A percentile compares a stretch with the other conserved stretches of the same genome.
These are phyloP conservation scores for Penaeus chinensis DNA, from an alignment of 1,140 invertebrate species.

Conservation along the genomic window DNA sequence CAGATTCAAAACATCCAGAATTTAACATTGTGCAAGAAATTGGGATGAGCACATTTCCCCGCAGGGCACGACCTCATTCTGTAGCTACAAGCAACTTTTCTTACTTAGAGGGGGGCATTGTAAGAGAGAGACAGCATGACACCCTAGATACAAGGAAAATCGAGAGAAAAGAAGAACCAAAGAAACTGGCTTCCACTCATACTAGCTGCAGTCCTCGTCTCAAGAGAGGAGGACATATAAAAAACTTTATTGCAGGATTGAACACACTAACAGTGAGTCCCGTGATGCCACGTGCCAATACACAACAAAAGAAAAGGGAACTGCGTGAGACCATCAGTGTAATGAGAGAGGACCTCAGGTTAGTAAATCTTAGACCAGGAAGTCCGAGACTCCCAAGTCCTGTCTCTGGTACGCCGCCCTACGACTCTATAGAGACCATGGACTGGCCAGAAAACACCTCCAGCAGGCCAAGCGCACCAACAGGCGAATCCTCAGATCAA, in stretches of 20 bases:
- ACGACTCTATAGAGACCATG: conserved; percentile 16
- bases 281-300: conserved; percentile 11
- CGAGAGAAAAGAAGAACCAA: conserved; percentile 3
- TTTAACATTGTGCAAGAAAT: neutral
- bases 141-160: neutral
- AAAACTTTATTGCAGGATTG: conserved; percentile 27
- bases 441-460: conserved; percentile 4
- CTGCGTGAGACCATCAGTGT: conserved; percentile 39
- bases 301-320: neutral
- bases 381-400: conserved; percentile 30
- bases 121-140: neutral
- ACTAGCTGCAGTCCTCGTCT: neutral
- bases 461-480: neutral
- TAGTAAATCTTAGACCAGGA: conserved; percentile 37
- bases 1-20: neutral
- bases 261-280: conserved; percentile 38
- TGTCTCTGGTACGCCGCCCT: conserved; percentile 4
- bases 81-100: conserved; percentile 40
- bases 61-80: conserved; percentile 33
- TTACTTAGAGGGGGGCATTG: conserved; percentile 26
- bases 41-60: conserved; percentile 44
- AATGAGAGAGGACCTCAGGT: conserved; percentile 27
- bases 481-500: neutral
- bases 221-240: conserved; percentile 25
- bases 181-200: neutral